Evolutionary conservation across 2,797 vertebrate species (phyloP).

Genomic region (Lepilemur septentrionalis): DNA sequence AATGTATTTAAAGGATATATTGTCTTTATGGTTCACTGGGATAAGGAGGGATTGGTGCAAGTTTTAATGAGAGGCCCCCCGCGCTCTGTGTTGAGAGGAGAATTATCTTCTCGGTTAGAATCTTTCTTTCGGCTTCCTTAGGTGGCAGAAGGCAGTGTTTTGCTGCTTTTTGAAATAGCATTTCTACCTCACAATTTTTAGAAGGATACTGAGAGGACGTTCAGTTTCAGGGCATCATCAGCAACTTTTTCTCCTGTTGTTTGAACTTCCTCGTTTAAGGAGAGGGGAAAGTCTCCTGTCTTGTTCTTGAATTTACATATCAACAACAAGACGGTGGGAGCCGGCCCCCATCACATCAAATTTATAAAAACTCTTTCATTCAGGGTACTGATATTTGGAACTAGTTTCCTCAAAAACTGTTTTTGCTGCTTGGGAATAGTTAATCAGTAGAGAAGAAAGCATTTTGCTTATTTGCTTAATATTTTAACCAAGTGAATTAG

Average conservation of each 20-base stretch:
- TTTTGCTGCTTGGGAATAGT: conserved; percentile 77
- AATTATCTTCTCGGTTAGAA: conserved; percentile 56
- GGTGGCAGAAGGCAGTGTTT: conserved; percentile 73
- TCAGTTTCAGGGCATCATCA: conserved; percentile 5
- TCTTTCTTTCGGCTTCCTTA: conserved; percentile 24
- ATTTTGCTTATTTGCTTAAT: conserved; percentile 86
- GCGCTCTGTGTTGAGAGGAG: conserved; percentile 41
- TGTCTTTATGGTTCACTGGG: conserved; percentile 73
- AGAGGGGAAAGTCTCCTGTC: conserved; percentile 46
- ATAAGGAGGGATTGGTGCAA: conserved; percentile 38
- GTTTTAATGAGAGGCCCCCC: conserved; percentile 62
- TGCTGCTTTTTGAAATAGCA: conserved; percentile 73
- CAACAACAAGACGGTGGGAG: neutral
- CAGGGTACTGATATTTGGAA: conserved; percentile 71
- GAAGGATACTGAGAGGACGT: conserved; percentile 70
- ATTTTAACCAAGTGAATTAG: conserved; percentile 86
- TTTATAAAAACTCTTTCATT: conserved; percentile 61
- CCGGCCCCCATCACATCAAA: neutral
- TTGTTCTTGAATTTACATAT: conserved; percentile 61
- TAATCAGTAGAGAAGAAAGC: conserved; percentile 81
- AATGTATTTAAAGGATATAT: conserved; percentile 74
- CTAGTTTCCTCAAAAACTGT: conserved; percentile 80
- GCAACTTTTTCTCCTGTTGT: conserved; percentile 68
- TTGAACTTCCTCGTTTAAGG: conserved; percentile 52
- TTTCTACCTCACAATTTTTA: conserved; percentile 66